These are phyloP conservation scores for Sebastes glaucus DNA, from an alignment of 2,797 vertebrate species.

Conservation along the genomic window DNA sequence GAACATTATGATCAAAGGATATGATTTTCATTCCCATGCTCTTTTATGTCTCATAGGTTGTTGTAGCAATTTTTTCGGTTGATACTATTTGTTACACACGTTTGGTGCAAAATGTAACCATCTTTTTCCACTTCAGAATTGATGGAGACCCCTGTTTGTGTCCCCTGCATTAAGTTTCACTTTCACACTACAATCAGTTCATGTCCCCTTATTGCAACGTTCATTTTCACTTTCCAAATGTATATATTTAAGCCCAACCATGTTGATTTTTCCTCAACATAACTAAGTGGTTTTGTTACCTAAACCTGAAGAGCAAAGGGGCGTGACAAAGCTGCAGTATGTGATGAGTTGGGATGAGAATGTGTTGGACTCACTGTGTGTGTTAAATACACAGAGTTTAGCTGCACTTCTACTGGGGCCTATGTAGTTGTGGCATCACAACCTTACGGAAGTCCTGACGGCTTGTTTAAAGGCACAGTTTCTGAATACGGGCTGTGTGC, in stretches of 20 bases:
- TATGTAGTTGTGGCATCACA: not conserved
- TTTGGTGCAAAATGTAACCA: too few species aligned
- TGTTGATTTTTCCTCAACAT: not conserved
- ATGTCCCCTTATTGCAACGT: not conserved
- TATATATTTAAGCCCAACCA: too few species aligned
- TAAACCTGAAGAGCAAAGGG: not conserved
- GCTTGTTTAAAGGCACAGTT: not conserved
- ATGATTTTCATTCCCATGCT: too few species aligned
- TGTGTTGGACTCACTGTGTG: not conserved
- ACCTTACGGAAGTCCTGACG: not conserved
- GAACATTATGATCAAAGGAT: too few species aligned
- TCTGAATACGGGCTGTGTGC: not conserved
- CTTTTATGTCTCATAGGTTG: too few species aligned
- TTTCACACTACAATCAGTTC: too few species aligned
- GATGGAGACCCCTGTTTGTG: not conserved
- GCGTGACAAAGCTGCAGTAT: not conserved
- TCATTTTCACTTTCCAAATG: not conserved
- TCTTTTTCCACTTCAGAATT: too few species aligned
- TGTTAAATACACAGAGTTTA: not conserved
- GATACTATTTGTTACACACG: too few species aligned
- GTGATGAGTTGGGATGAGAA: not conserved
- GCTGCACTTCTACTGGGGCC: not conserved
- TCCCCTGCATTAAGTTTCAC: too few species aligned
- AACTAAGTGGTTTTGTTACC: not conserved
- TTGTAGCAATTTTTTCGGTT: too few species aligned